Evolutionary conservation across 2,888 invertebrate genomes (phyloP), one percentile per base, ranked within the genome.

Genomic region (Sarcophaga carnaria): DNA sequence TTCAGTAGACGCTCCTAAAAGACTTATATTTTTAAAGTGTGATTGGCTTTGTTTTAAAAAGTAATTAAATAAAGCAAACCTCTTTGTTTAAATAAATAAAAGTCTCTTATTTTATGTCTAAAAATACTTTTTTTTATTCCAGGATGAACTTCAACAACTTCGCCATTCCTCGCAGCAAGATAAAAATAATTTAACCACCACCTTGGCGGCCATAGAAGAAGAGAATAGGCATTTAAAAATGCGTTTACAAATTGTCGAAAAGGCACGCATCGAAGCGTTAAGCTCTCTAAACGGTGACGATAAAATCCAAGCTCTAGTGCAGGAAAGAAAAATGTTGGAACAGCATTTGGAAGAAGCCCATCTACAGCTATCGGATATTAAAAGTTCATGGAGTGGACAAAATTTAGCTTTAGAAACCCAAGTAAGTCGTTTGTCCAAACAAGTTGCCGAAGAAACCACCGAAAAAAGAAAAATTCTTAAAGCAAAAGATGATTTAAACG

Each of bases 301-400:
- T 88, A 94, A 95, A 89, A 93, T 95, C 72, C 94, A 94, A 88
- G 94, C 94, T 62, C 90, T 95, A 2, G 93, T 94, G 88, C 94
- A 95, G n/a, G 96, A 96, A 90, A 94, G 96, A 76, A 95, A 95
- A 88, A 92, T 97, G 37, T 94, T 98, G 49, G 96, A 97, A 88
- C 95, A 97, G 86, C 96, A 97, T 90, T 93, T 98, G 83, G 97
- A 97, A 90, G 98, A 98, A 91, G 96, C 97, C 0, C 96, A 97
- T 92, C 95, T 97, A 91, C 98, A 98, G 92, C 94, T 98, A 54
- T 96, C 97, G 0, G 97, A 98, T 90, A 97, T 98, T 88, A 98
- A 98, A 92, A 97, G 97, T 0, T 97, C 97, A 0, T 98, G 98
- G 98, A 98, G 97, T 90, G 97, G 97, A 17, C 97, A 98, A 93